These are phyloP conservation scores for Rhadinocentrus ornatus DNA, from an alignment of 2,797 vertebrate genomes.

Conservation along the genomic window DNA sequence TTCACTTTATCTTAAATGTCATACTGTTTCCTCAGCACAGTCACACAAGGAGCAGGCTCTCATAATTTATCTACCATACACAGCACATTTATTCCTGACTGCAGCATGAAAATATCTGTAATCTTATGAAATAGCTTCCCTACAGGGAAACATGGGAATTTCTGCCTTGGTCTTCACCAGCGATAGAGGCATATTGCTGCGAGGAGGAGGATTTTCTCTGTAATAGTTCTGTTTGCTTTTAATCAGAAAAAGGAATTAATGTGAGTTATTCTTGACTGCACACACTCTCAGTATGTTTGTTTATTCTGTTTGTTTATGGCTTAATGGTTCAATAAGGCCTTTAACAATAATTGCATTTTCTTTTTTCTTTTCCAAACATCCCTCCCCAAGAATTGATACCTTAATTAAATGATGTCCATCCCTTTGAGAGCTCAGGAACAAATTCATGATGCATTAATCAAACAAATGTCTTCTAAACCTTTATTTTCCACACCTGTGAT, in stretches of 20 bases:
- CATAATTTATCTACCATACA: slow-evolving; percentile 58
- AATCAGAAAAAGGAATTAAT: slow-evolving; percentile 72
- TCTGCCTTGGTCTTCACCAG: slow-evolving; percentile 30
- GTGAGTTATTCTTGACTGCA: slow-evolving; percentile 56
- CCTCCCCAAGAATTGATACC: not conserved
- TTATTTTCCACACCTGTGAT: not conserved
- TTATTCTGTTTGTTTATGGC: slow-evolving; percentile 34
- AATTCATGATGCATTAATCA: not conserved
- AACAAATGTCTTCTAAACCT: not conserved
- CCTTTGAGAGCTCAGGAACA: not conserved
- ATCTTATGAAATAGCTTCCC: slow-evolving; percentile 30
- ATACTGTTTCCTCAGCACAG: slow-evolving; percentile 29
- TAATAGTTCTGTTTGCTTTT: slow-evolving; percentile 70
- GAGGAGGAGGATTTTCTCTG: slow-evolving; percentile 42
- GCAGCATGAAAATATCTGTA: slow-evolving; percentile 37
- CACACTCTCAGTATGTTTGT: slow-evolving; percentile 52
- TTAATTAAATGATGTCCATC: not conserved
- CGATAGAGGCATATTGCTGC: slow-evolving; percentile 32
- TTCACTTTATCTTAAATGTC: slow-evolving; percentile 50
- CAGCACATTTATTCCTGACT: slow-evolving; percentile 42
- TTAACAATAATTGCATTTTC: slow-evolving; percentile 1
- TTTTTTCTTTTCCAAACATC: not conserved
- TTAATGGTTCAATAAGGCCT: not conserved
- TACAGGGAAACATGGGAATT: slow-evolving; percentile 29
- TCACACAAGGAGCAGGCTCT: slow-evolving; percentile 39